Percentiles rank a stretch among this genome's conserved stretches.
These are phyloP conservation scores for Nesoenas mayeri DNA, from an alignment of 2,113 vertebrate genomes.

Conservation along the genomic window DNA sequence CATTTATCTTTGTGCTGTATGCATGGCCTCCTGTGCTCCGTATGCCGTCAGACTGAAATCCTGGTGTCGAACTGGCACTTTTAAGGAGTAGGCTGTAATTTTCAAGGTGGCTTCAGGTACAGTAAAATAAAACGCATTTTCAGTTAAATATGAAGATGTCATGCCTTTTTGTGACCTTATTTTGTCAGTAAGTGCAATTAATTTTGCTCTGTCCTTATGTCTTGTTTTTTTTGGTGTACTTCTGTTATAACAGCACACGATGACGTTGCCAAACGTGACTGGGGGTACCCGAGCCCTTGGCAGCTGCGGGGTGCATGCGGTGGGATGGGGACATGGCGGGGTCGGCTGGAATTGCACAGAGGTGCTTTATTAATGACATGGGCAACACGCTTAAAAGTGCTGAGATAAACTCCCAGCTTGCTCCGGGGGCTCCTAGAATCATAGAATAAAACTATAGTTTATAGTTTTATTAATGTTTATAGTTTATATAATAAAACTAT, in stretches of 20 bases:
- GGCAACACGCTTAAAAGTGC: background rate
- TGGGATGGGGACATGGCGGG: background rate
- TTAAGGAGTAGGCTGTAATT: background rate
- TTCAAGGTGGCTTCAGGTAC: slow-evolving; percentile 11
- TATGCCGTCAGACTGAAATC: background rate
- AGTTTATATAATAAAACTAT: too few relatives aligned
- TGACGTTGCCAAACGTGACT: accelerated
- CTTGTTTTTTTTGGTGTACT: background rate
- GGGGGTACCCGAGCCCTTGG: background rate
- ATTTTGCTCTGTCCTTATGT: background rate
- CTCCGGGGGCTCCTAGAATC: background rate
- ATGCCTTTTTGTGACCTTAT: background rate
- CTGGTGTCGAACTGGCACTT: background rate
- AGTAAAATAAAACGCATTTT: background rate
- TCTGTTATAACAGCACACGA: accelerated
- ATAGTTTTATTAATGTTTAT: too few relatives aligned
- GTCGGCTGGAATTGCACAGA: background rate
- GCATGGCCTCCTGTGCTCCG: background rate
- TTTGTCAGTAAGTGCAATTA: background rate
- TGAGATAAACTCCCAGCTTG: background rate
- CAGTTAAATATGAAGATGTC: accelerated
- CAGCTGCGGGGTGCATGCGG: accelerated
- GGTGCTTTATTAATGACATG: background rate
- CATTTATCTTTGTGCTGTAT: slow-evolving; percentile 39
- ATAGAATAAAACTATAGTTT: too few relatives aligned